These are phyloP conservation scores for Pygmarrhopalites habei DNA, from an alignment of 1,140 invertebrate species.

Conservation along the genomic window DNA sequence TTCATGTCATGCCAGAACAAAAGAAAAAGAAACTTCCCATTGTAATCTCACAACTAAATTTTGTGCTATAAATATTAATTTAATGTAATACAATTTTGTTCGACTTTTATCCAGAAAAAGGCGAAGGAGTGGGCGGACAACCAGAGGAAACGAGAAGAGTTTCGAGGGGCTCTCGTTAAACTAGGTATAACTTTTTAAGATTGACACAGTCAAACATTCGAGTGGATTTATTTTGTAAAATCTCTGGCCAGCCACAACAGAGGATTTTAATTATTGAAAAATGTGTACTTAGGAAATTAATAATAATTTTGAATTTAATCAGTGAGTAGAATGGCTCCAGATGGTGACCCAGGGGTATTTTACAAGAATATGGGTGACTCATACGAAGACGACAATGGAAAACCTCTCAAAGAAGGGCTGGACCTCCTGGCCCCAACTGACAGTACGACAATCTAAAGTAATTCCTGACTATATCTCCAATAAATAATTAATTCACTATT, in stretches of 20 bases:
- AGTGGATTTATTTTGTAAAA: too few relatives aligned
- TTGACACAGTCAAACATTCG: too few relatives aligned
- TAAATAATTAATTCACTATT: constrained; percentile 24
- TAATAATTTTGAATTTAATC: too few relatives aligned
- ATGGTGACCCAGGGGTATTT: constrained; percentile 7
- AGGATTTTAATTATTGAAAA: too few relatives aligned
- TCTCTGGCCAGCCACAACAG: too few relatives aligned
- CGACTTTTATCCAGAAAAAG: constrained; percentile 25
- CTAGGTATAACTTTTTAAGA: too few relatives aligned
- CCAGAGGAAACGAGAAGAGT: constrained; percentile 69
- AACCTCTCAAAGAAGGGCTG: constrained; percentile 15
- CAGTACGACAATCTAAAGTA: too few relatives aligned
- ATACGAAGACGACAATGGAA: constrained; percentile 8
- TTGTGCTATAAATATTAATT: background rate
- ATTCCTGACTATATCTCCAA: too few relatives aligned
- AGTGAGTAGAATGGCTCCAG: constrained; percentile 49
- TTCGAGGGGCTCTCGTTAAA: constrained; percentile 67
- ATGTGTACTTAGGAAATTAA: too few relatives aligned
- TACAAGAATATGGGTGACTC: constrained; percentile 11
- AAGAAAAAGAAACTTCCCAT: constrained; percentile 23
- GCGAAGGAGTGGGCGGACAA: constrained; percentile 54
- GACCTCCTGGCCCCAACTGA: too few relatives aligned
- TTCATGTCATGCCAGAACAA: constrained; percentile 25
- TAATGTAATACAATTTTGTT: background rate
- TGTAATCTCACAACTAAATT: constrained; percentile 5